Evolutionary conservation across 2,113 vertebrate species (phyloP), one percentile per base, ranked within the genome.

Genomic region (Piprites chloris): DNA sequence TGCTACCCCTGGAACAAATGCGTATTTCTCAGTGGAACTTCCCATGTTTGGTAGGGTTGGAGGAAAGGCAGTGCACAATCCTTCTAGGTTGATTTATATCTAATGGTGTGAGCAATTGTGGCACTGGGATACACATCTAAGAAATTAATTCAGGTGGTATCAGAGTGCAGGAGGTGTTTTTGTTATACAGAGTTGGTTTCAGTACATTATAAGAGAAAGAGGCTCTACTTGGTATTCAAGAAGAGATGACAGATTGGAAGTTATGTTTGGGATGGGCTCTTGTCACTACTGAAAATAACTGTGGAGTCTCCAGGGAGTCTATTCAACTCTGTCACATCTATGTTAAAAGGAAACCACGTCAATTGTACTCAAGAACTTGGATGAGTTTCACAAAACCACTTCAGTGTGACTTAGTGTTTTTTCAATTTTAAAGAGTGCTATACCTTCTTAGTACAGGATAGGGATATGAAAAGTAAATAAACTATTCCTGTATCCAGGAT

Each of bases 241-340:
- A 59, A 95, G 85, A 63, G 76, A 81, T 94, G 89, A 55, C 85
- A 96, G 92, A 91, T 93, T 91, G 79, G 55, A 97, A 91, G 87
- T 97, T 85, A 53, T 86, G 82, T 90, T 96, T 93, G 90, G 85
- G 90, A 62, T 86, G 87, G 93, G 83, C 88, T 80, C 67, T 94
- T 96, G 89, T 90, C 37, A 8, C 94, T 92, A 66, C 73, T 88
- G 69, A 96, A 96, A 94, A 93, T 76, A 93, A 75, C 79, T 52
- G 49, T 83, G 69, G 77, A 84, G 37, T 89, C 82, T 96, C 82
- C 85, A 85, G 68, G 84, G 89, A 84, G 67, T 55, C 75, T 89
- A 58, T 87, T 87, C 72, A 89, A 63, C 87, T 91, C 72, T 90
- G 72, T 73, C 83, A 62, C 68, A 52, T 92, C 50, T 55, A 28